Conservation (phyloP, 1,140 invertebrate genomes). For the Cotesia typhae region DNA sequence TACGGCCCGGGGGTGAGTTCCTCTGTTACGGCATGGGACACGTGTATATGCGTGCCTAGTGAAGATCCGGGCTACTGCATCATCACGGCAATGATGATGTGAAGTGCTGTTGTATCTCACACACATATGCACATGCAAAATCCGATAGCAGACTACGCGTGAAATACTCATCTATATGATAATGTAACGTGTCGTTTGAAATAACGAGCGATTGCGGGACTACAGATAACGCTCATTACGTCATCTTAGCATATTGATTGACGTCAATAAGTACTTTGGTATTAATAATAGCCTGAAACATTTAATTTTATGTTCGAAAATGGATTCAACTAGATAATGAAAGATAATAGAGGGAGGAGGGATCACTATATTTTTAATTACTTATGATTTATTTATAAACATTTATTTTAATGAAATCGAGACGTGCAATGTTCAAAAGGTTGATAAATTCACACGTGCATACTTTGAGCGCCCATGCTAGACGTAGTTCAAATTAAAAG, state of each 20-base stretch:
- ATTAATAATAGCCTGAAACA: background rate
- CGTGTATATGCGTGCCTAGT: conserved; percentile 50
- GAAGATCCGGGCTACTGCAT: conserved; percentile 37
- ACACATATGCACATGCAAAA: conserved; percentile 18
- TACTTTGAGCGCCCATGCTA: too few relatives aligned
- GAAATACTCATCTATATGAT: conserved; percentile 59
- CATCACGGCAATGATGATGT: conserved; percentile 22
- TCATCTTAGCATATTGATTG: conserved; percentile 21
- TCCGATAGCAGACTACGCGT: conserved; percentile 48
- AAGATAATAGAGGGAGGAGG: too few relatives aligned
- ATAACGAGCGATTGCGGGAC: conserved; percentile 48
- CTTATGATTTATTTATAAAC: too few relatives aligned
- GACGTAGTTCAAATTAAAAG: too few relatives aligned
- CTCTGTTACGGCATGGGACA: conserved; percentile 39
- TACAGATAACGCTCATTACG: conserved; percentile 33
- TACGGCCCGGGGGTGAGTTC: background rate
- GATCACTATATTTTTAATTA: too few relatives aligned
- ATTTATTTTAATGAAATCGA: too few relatives aligned
- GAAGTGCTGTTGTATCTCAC: conserved; percentile 8
- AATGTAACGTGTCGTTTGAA: conserved; percentile 53
- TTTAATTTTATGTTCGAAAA: too few relatives aligned
- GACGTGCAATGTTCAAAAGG: too few relatives aligned
- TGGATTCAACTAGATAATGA: too few relatives aligned
- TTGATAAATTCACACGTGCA: too few relatives aligned
- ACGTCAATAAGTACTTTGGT: background rate